These are phyloP conservation scores for Triops cancriformis DNA, from an alignment of 1,140 invertebrate species.

Conservation along the genomic window DNA sequence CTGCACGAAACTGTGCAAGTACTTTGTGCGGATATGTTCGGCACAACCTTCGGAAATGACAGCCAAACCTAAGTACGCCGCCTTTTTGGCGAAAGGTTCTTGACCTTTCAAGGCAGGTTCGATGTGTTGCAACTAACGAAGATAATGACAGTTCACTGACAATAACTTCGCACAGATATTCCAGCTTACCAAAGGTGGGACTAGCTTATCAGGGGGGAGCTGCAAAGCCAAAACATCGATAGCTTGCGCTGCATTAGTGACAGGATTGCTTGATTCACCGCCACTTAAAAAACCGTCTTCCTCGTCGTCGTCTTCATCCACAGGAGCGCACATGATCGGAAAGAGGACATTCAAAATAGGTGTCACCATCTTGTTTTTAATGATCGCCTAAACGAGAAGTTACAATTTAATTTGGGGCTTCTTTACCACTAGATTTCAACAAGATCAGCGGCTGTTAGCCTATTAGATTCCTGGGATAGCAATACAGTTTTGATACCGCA, in stretches of 20 bases:
- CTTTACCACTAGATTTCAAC: not conserved
- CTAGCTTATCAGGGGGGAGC: slow-evolving; percentile 64
- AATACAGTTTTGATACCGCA: not conserved
- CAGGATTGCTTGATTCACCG: slow-evolving; percentile 46
- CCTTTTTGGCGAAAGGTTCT: slow-evolving; percentile 54
- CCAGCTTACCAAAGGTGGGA: slow-evolving; percentile 55
- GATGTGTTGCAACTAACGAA: slow-evolving; percentile 47
- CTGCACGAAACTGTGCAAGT: slow-evolving; percentile 57
- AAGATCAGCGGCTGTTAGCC: not conserved
- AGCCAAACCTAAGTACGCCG: slow-evolving; percentile 61
- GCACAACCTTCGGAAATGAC: slow-evolving; percentile 71
- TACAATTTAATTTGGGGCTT: not conserved
- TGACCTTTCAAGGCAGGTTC: slow-evolving; percentile 50
- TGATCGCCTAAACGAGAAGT: slow-evolving; percentile 45
- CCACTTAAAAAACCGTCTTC: slow-evolving; percentile 26
- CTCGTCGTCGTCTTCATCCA: slow-evolving; percentile 49
- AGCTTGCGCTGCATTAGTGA: slow-evolving; percentile 59
- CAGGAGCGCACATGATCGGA: slow-evolving; percentile 52
- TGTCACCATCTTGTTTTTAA: slow-evolving; percentile 62
- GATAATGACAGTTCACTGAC: not conserved
- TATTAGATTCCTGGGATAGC: not conserved
- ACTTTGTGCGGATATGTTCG: slow-evolving; percentile 62
- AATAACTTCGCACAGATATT: not conserved
- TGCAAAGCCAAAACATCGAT: slow-evolving; percentile 66
- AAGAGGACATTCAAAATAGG: slow-evolving; percentile 62